phyloP scores from a whole-genome alignment of 1,140 invertebrate genomes.

The Catajapyx aquilonaris region DNA sequence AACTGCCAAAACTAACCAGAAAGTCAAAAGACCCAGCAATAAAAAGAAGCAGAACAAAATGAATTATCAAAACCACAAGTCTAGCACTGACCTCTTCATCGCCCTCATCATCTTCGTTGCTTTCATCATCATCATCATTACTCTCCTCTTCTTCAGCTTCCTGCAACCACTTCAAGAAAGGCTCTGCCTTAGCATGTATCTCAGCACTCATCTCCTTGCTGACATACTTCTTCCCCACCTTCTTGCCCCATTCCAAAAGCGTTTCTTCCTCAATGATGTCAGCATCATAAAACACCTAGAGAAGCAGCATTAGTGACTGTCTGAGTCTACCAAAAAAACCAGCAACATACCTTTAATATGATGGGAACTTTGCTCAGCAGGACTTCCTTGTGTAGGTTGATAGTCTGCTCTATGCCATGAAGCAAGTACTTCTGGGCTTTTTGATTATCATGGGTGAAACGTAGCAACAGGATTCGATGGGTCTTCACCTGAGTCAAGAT shows the following conservation, averaged over 20 bases:
- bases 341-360: constrained; percentile 50
- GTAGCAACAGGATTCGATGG: constrained; percentile 46
- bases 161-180: constrained; percentile 89
- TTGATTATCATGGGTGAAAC: constrained; percentile 70
- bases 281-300: constrained; percentile 71
- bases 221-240: constrained; percentile 86
- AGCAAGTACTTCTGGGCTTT: constrained; percentile 90
- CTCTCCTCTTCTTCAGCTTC: constrained; percentile 88
- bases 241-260: constrained; percentile 83
- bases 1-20: not conserved
- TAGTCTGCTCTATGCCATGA: constrained; percentile 83
- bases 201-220: constrained; percentile 73
- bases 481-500: constrained; percentile 23
- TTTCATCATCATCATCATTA: constrained; percentile 42
- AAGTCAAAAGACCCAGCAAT: not conserved
- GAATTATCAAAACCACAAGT: not conserved
- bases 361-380: constrained; percentile 73
- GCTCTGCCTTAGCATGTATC: constrained; percentile 76
- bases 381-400: constrained; percentile 54
- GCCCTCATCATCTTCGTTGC: constrained; percentile 41
- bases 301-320: no score
- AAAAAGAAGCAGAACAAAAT: not conserved
- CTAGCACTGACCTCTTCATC: not conserved
- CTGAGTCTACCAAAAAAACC: not conserved
- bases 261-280: constrained; percentile 90